phyloP scores from a whole-genome alignment of 64 coral and sea anemone genomes.

The Trachythela sp. region DNA sequence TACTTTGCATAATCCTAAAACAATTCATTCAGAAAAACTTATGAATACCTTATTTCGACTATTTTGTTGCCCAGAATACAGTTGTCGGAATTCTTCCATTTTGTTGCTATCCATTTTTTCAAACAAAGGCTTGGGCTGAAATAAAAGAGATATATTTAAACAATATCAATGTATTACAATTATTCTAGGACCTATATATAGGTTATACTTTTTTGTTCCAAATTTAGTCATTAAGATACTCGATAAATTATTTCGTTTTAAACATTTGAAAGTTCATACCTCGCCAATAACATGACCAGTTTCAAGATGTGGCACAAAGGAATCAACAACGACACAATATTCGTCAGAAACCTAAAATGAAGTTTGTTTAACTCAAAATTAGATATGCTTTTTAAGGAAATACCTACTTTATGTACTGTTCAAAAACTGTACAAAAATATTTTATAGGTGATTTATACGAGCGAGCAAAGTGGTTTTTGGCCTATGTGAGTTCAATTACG shows the following conservation, averaged over 20 bases:
- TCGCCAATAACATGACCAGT: constrained; percentile 84
- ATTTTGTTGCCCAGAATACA: constrained; percentile 72
- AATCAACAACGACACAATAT: constrained; percentile 62
- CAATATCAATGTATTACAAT: no score
- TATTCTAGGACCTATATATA: no score
- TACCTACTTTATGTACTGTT: no score
- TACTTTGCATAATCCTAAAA: no score
- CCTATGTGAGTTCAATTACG: no score
- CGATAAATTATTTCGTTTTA: neutral
- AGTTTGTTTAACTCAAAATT: neutral
- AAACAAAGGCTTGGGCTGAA: constrained; percentile 85
- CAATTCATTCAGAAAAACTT: no score
- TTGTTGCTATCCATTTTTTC: constrained; percentile 69
- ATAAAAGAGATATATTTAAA: neutral
- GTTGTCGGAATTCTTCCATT: constrained; percentile 56
- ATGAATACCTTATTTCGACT: neutral
- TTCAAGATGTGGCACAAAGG: constrained; percentile 72
- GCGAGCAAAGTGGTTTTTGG: no score
- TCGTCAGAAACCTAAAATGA: constrained; percentile 28
- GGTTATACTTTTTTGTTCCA: no score
- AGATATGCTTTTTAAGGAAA: no score
- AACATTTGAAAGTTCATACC: constrained; percentile 32
- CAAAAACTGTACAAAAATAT: no score
- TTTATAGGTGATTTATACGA: no score
- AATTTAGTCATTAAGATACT: no score